Evolutionary conservation across 2,888 invertebrate genomes (phyloP), one percentile per base, ranked within the genome.

Genomic region (Hesperia comma): DNA sequence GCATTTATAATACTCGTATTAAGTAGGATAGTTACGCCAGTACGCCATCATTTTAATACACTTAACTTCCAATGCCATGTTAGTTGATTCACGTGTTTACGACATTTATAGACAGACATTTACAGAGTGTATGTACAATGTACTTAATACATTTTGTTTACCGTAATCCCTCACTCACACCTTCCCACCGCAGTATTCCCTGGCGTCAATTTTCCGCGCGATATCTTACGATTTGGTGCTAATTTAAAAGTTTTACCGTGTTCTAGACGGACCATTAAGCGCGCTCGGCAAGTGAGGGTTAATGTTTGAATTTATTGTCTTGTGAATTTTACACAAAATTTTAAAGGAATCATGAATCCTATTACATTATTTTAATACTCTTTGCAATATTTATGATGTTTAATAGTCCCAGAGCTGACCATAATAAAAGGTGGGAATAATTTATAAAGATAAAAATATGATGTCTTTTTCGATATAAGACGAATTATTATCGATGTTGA

Each of bases 131-230:
- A 15, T 33, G 7, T 33, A 6, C 32, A 33, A n/a, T n/a, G n/a
- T n/a, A n/a, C n/a, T n/a, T n/a, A n/a, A n/a, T n/a, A 49, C 19
- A 49, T 7, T 49, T 53, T 53, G 14, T n/a, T 53, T 53, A 53
- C 26, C 7, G 3, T 17, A 21, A 40, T 33, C 41, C 26, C 32
- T 56, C 51, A 19, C 53, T 26, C 32, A 54, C 55, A 49, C 41
- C 57, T 43, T 43, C 32, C 41, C 53, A 56, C 33, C 63, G 41
- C 61, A 70, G 68, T 70, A 69, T 69, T 63, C 71, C 72, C 70
- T 68, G 74, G 70, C 75, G 77, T 79, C 78, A 77, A 78, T 80
- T 79, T 80, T 78, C 78, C 79, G 74, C 74, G 67, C 79, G 69
- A 79, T 78, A 77, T 71, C 75, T 69, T 72, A 70, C 74, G 72